Conservation (phyloP, 2,888 invertebrate species). For the Andrena marginata region DNA sequence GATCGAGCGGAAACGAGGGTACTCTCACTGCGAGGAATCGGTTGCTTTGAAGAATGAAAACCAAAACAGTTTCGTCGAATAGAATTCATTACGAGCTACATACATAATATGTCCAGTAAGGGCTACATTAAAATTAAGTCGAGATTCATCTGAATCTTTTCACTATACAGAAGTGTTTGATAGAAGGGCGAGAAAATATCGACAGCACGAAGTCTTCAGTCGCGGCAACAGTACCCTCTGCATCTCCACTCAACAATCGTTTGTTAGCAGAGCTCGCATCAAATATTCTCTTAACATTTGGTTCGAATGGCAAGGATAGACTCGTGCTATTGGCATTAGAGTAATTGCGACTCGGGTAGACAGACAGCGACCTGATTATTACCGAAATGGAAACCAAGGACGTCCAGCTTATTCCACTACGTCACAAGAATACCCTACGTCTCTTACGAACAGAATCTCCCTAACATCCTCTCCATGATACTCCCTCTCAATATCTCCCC, state of each 20-base stretch:
- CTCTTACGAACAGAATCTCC: neutral
- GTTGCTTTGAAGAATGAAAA: neutral
- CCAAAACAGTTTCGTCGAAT: neutral
- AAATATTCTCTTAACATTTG: slow-evolving; percentile 10
- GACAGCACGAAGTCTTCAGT: neutral
- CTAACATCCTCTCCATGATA: too few species aligned
- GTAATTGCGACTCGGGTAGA: slow-evolving; percentile 27
- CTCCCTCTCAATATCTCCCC: neutral
- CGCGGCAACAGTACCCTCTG: neutral
- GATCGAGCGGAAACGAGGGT: neutral
- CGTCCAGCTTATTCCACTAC: neutral
- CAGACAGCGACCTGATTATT: slow-evolving; percentile 21
- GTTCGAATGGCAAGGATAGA: slow-evolving; percentile 54
- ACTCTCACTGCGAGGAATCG: too few species aligned
- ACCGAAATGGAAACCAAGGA: slow-evolving; percentile 34
- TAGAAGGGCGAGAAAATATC: neutral
- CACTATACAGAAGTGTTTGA: too few species aligned
- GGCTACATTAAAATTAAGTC: too few species aligned
- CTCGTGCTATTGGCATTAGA: slow-evolving; percentile 1
- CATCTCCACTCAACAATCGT: neutral
- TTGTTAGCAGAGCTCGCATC: neutral
- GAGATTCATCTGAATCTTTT: too few species aligned
- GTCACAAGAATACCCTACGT: neutral
- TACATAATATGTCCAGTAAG: too few species aligned
- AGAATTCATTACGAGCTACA: too few species aligned